Base-by-base conservation (phyloP, 92 coral and sea anemone species). In the Pocillopora grandis region DNA sequence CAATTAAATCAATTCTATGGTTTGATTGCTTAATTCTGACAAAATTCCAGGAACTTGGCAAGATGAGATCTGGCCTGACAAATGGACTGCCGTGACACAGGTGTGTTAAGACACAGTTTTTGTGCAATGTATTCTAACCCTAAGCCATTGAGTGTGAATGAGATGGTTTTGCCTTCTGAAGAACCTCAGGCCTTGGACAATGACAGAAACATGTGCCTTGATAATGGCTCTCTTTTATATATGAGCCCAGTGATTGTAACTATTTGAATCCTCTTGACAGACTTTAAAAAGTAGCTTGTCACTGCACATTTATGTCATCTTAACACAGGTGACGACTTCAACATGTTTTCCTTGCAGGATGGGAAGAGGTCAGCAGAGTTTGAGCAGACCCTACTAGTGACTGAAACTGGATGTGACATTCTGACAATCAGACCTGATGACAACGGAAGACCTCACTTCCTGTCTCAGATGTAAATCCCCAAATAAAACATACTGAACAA, bases 31-130 rank as follows among this genome's bases (percentile, higher is more conserved):
- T 80, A 8, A 10, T 80, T 15, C 0, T 52, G 2, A 23, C 8
- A 21, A 27, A 23, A 49, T 10, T 69, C 12, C 62, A 95, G 99
- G 99, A 42, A 96, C 96, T 2, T 96, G 99, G 99, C 93, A 98
- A 42, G 99, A 96, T 69, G 96, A 96, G 72, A 88, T 92, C 1
- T 96, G 99, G 99, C 99, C 98, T 3, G 99, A 96, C 76, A 88
- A 91, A 82, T 96, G 99, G 99, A 96, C 99, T 23, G 99, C 96
- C 2, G 98, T 96, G 18, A 96, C 99, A 14, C 94, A 91, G 95
- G 98, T 94, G 23, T 67, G 12, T 23, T 23, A 23, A 23, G 27
- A 23, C 12, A 18, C 76, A 13, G 14, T 49, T 56, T 55, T n/a
- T 36, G 18, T 78, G 1, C 10, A 14, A 37, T 9, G n/a, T 65